phyloP scores from a whole-genome alignment of 2,888 invertebrate species.

The Fragum sueziense region DNA sequence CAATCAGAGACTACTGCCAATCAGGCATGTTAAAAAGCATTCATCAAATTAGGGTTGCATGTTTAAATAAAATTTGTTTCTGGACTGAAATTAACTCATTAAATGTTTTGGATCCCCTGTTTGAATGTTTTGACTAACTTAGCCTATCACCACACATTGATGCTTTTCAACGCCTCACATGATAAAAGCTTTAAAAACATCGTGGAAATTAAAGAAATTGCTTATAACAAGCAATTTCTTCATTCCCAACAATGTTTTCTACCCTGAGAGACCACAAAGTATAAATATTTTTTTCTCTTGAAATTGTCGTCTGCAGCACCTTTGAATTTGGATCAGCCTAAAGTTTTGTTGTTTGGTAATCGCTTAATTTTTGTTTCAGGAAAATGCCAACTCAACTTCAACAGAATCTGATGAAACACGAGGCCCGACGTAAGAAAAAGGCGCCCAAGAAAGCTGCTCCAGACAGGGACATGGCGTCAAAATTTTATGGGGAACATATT shows the following conservation, averaged over 20 bases:
- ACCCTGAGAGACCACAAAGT: background rate
- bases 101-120: no score
- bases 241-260: slow-evolving; percentile 8
- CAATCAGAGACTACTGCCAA: no score
- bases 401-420: slow-evolving; percentile 67
- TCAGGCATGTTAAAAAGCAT: no score
- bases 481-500: slow-evolving; percentile 77
- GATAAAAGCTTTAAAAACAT: background rate
- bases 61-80: no score
- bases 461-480: slow-evolving; percentile 72
- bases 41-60: no score
- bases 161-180: no score
- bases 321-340: background rate
- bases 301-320: background rate
- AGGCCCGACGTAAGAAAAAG: slow-evolving; percentile 63
- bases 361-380: slow-evolving; percentile 47
- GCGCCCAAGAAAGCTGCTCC: slow-evolving; percentile 65
- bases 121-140: no score
- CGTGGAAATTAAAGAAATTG: background rate
- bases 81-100: no score
- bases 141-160: background rate
- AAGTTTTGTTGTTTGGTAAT: background rate
- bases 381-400: slow-evolving; percentile 68
- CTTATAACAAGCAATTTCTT: background rate
- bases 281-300: background rate